Evolutionary conservation across 2,888 invertebrate genomes (phyloP), one percentile per base, ranked within the genome.

Genomic region (Chrysina gloriosa): DNA sequence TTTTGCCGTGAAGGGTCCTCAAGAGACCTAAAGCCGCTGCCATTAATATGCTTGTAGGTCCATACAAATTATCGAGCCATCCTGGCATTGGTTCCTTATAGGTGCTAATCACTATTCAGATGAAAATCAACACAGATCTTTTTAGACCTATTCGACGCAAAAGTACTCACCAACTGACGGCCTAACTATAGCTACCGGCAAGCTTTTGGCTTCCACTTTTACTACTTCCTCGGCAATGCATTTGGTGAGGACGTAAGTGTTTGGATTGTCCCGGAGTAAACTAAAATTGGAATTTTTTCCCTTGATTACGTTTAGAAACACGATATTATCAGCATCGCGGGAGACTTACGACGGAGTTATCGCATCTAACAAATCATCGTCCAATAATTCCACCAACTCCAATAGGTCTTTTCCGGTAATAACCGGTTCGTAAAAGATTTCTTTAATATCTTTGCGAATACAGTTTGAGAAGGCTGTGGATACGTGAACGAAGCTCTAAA

Each of bases 191-290:
- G 92, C 92, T 16, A 93, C 85, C 0, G 96, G 95, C 72, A 96
- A 80, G 4, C 87, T 87, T 50, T 84, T 85, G 0, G 89, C 90
- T 76, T 90, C 88, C 39, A 85, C 86, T 66, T 88, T 84, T 0
- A 96, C 85, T 1, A 92, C 85, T 68, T 91, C 88, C 78, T 97
- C 97, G 0, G 94, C 94, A 0, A 96, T 84, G 0, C 94, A 93
- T 84, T 97, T 97, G 0, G 96, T 96, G 79, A 91, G 92, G 1
- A 94, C 92, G 79, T 96, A 97, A 0, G 95, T 95, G 79, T 97
- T 96, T 6, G 81, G 81, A 70, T 72, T 34, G 3, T 27, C 61
- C 19, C 36, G 31, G 77, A 71, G 25, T 36, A 67, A 16, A 3
- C 66, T 67, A 23, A 21, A 56, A 29, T 36, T 9, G n/a, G 14